Conservation (phyloP, 2,888 invertebrate genomes). For the Tholera decimalis region DNA sequence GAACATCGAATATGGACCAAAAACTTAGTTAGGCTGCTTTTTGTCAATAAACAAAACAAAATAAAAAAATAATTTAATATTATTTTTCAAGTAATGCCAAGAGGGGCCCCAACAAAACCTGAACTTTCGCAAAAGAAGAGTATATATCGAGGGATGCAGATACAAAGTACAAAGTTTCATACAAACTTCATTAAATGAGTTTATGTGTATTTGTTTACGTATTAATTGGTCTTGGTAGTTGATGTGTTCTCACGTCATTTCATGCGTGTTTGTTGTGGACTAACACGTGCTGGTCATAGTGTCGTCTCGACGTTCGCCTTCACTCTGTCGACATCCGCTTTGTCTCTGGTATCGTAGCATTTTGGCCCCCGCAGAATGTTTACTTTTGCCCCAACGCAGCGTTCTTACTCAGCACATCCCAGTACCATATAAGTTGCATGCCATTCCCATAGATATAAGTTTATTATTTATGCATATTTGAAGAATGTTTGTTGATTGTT, state of each 20-base stretch:
- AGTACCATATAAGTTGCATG: constrained; percentile 85
- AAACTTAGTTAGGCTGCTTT: constrained; percentile 12
- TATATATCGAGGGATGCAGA: constrained; percentile 77
- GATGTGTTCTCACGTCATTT: constrained; percentile 84
- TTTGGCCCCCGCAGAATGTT: constrained; percentile 86
- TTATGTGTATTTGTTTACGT: constrained; percentile 80
- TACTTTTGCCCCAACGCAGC: constrained; percentile 82
- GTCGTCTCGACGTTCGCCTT: constrained; percentile 77
- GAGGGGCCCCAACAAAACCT: constrained; percentile 85
- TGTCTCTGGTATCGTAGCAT: constrained; percentile 87
- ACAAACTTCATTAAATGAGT: constrained; percentile 74
- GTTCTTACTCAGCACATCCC: constrained; percentile 83
- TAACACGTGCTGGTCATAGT: constrained; percentile 82
- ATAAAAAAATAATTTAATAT: constrained; percentile 75
- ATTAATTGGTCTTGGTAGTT: constrained; percentile 88
- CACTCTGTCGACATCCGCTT: constrained; percentile 86
- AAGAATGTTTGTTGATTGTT: constrained; percentile 65
- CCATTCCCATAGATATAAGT: constrained; percentile 79
- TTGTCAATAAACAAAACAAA: constrained; percentile 43
- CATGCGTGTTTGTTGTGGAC: constrained; percentile 86
- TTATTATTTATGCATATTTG: constrained; percentile 73
- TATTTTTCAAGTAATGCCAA: constrained; percentile 89
- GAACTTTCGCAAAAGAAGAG: constrained; percentile 79
- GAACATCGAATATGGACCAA: neutral
- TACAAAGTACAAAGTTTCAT: constrained; percentile 78